These are phyloP conservation scores for Chaetodon auriga DNA, from an alignment of 2,113 vertebrate species.

Conservation along the genomic window DNA sequence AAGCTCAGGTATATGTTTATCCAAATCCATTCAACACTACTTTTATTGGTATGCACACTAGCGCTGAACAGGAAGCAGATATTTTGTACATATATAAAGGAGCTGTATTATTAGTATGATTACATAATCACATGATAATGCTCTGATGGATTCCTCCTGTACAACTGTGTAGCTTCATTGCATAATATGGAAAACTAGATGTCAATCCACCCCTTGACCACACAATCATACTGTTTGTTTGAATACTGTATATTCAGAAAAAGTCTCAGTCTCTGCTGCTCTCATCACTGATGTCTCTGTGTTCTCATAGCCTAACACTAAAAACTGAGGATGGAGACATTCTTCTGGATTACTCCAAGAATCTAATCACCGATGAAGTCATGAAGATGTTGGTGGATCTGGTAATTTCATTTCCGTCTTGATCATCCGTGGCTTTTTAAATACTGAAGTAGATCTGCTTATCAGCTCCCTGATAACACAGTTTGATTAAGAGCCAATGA, in stretches of 20 bases:
- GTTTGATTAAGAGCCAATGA: background rate
- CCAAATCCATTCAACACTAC: background rate
- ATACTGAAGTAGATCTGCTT: background rate
- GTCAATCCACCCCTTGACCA: background rate
- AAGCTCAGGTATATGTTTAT: conserved; percentile 87
- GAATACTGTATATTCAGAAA: background rate
- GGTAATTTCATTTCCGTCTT: conserved; percentile 82
- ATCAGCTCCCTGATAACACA: background rate
- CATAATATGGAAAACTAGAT: background rate
- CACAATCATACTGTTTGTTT: background rate
- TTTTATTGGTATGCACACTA: background rate
- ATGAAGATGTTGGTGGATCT: conserved; percentile 93
- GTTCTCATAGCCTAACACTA: conserved; percentile 86
- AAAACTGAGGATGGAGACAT: conserved; percentile 91
- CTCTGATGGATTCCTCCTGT: background rate
- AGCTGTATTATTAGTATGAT: background rate
- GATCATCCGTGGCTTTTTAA: background rate
- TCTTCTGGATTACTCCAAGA: conserved; percentile 97
- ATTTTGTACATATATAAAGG: background rate
- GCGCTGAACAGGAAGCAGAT: background rate
- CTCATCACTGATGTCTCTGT: conserved; percentile 8
- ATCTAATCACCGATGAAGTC: conserved; percentile 92
- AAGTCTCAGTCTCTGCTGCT: background rate
- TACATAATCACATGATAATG: conserved; percentile 3
- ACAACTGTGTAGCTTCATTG: background rate